Evolutionary conservation across 92 coral and sea anemone species (phyloP).

Genomic region (Phenganax subtilis): DNA sequence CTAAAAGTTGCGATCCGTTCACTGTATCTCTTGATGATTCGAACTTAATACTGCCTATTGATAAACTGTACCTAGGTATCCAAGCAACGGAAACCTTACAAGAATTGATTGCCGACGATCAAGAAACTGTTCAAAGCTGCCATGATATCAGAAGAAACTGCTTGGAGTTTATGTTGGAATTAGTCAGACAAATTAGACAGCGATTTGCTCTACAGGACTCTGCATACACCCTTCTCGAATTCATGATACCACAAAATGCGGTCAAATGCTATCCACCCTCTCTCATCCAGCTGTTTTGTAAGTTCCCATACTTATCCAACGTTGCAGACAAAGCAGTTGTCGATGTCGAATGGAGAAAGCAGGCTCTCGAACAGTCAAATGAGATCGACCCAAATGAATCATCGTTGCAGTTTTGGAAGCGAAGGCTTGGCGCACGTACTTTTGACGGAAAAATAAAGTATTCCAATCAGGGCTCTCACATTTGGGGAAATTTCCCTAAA

Average conservation of each 20-base stretch:
- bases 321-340: not conserved
- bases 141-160: not conserved
- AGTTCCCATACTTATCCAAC: too few relatives aligned
- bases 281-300: too few relatives aligned
- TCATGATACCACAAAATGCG: constrained; percentile 1
- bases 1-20: too few relatives aligned
- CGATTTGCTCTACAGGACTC: not conserved
- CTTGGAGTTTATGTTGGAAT: not conserved
- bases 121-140: not conserved
- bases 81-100: too few relatives aligned
- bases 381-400: not conserved
- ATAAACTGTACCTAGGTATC: too few relatives aligned
- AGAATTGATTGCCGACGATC: not conserved
- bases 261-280: not conserved
- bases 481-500: too few relatives aligned
- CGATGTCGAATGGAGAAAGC: constrained; percentile 12
- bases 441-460: constrained; percentile 2
- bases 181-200: constrained; percentile 1
- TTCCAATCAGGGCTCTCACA: too few relatives aligned
- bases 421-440: constrained; percentile 10
- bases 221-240: not conserved
- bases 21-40: too few relatives aligned
- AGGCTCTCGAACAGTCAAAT: not conserved
- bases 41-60: too few relatives aligned
- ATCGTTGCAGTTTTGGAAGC: not conserved